Base-by-base conservation (phyloP, 1,140 invertebrate genomes). In the Hylaeus anthracinus region DNA sequence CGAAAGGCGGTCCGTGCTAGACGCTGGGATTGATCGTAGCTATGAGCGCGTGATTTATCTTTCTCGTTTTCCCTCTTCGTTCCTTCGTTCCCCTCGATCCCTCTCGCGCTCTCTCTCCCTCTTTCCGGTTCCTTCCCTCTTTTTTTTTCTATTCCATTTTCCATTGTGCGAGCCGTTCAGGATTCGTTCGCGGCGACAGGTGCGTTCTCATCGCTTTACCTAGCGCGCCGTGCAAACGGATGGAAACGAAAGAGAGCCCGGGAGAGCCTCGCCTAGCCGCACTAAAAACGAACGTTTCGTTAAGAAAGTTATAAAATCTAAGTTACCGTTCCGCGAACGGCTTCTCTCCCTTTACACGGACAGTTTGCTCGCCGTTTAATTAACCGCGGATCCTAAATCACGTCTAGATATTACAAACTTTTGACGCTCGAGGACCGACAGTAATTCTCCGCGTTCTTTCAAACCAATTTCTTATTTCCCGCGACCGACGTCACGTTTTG, bases 371-470 rank as follows among this genome's bases (percentile, higher is more conserved):
- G 26, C 86, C 79, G 87, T 91, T 92, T 92, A 92, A 92, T 92
- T 92, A 92, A 90, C 86, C 80, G 80, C 67, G 48, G 74, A 71
- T 56, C 82, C 81, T 93, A 90, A 92, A 92, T 92, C 90, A 91
- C 79, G 74, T 79, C 83, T 81, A 64, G 83, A 90, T 92, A 91
- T 91, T 91, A 90, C 90, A 89, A 92, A 89, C 88, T 91, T 88
- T 72, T 70, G 82, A 26, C 73, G 83, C 81, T 75, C 43, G 67
- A 81, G 51, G 64, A 67, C 58, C 72, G 74, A 66, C 56, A 72
- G 73, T 56, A 75, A 82, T 83, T 81, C 76, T 69, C 39, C 66
- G 55, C 66, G 12, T 66, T 26, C 14, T 61, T 61, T 72, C 15
- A 0, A n/a, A 8, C 1, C 15, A 14, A n/a, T 5, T 12, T 51